These are phyloP conservation scores for Limulus polyphemus DNA, from an alignment of 2,888 invertebrate species.

Conservation along the genomic window DNA sequence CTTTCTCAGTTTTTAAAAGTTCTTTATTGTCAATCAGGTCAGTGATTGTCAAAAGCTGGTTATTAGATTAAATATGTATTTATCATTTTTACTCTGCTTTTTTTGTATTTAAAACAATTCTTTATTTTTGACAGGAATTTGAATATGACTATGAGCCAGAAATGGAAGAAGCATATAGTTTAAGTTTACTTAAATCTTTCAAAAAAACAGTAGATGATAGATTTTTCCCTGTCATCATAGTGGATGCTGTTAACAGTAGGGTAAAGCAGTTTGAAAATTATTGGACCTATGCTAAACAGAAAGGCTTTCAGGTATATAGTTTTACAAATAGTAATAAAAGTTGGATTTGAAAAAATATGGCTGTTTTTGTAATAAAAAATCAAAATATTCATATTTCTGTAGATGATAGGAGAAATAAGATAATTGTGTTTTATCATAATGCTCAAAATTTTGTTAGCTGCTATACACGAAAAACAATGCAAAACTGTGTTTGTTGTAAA, in stretches of 20 bases:
- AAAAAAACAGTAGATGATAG: constrained; percentile 80
- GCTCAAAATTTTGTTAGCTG: too few species aligned
- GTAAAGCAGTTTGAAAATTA: constrained; percentile 70
- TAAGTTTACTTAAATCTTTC: constrained; percentile 71
- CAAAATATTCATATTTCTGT: too few species aligned
- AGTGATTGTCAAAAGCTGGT: not conserved
- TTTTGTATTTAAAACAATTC: not conserved
- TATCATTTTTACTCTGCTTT: not conserved
- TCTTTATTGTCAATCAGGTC: too few species aligned
- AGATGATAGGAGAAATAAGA: too few species aligned
- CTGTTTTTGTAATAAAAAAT: too few species aligned
- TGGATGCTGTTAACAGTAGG: constrained; percentile 78
- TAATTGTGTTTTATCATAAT: too few species aligned
- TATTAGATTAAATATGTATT: not conserved
- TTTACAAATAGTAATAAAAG: not conserved
- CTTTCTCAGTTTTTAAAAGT: too few species aligned
- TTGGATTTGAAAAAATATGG: not conserved
- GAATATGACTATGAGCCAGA: constrained; percentile 78
- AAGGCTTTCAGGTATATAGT: constrained; percentile 61
- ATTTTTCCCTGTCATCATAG: constrained; percentile 81
- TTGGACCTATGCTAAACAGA: constrained; percentile 70
- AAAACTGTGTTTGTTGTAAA: too few species aligned
- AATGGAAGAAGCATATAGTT: constrained; percentile 67
- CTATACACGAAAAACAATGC: too few species aligned
- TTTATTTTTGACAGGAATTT: constrained; percentile 47